phyloP scores from a whole-genome alignment of 92 coral and sea anemone species.

The Porites evermanni region DNA sequence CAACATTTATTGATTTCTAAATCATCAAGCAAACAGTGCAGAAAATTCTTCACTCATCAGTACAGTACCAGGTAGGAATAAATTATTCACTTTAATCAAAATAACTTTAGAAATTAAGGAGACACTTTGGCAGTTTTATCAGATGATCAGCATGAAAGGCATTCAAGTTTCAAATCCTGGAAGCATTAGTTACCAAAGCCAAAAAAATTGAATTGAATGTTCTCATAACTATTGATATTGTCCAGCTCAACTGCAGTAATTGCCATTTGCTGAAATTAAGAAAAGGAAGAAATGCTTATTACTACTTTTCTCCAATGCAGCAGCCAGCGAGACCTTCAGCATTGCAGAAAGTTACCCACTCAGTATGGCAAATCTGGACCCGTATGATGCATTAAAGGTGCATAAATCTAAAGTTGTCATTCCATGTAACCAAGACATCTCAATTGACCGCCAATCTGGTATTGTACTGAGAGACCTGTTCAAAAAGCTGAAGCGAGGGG shows the following conservation, averaged over 20 bases:
- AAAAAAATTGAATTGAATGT: constrained; percentile 4
- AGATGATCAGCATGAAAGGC: constrained; percentile 2
- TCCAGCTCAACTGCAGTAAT: neutral
- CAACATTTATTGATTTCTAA: neutral
- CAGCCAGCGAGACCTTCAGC: neutral
- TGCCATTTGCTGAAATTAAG: constrained; percentile 3
- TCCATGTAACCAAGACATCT: constrained; percentile 27
- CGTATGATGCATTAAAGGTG: constrained; percentile 10
- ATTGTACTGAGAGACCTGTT: constrained; percentile 52
- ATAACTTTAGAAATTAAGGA: neutral
- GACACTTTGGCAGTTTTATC: constrained; percentile 1
- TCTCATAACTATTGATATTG: constrained; percentile 5
- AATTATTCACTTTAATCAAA: constrained; percentile 1
- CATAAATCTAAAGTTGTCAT: constrained; percentile 31
- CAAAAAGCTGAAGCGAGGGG: constrained; percentile 55
- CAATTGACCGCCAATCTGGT: constrained; percentile 42
- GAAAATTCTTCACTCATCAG: constrained; percentile 9
- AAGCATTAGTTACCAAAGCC: constrained; percentile 17
- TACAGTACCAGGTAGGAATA: constrained; percentile 6
- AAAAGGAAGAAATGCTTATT: neutral
- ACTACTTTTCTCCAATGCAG: neutral
- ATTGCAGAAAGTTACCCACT: constrained; percentile 40
- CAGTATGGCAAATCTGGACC: constrained; percentile 10
- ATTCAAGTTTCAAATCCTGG: constrained; percentile 4
- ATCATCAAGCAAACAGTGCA: constrained; percentile 6